Percentiles rank a stretch among this genome's conserved stretches.
Conservation (phyloP, 1,140 invertebrate genomes). For the Philotrypesis tridentata region DNA sequence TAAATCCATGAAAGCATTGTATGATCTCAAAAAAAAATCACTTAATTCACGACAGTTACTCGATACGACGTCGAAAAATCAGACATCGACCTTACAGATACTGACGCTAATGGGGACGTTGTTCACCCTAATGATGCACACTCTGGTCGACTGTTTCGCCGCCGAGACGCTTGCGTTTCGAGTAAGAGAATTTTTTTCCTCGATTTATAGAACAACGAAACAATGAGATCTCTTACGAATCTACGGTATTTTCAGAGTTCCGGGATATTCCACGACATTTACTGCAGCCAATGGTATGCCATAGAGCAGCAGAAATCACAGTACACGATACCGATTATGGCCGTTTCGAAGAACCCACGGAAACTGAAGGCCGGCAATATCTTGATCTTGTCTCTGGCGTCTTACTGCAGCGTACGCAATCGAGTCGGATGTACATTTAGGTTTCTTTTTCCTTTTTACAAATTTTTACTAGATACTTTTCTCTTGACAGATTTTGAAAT, state of each 20-base stretch:
- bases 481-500: constrained; percentile 1
- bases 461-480: background rate
- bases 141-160: constrained; percentile 21
- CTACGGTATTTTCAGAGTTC: background rate
- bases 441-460: too few species aligned
- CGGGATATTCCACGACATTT: background rate
- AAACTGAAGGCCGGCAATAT: background rate
- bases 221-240: background rate
- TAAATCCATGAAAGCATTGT: too few species aligned
- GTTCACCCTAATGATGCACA: constrained; percentile 7
- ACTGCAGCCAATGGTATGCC: background rate
- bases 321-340: background rate
- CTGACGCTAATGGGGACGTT: background rate
- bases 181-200: background rate
- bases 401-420: background rate
- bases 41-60: background rate
- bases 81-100: constrained; percentile 3
- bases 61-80: background rate
- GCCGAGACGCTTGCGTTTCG: background rate
- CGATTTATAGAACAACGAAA: background rate
- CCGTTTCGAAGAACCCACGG: background rate
- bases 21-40: too few species aligned
- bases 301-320: background rate
- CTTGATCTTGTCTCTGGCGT: background rate
- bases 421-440: too few species aligned